These are phyloP conservation scores for Vulpes lagopus DNA, from an alignment of 2,113 vertebrate genomes.

Conservation along the genomic window DNA sequence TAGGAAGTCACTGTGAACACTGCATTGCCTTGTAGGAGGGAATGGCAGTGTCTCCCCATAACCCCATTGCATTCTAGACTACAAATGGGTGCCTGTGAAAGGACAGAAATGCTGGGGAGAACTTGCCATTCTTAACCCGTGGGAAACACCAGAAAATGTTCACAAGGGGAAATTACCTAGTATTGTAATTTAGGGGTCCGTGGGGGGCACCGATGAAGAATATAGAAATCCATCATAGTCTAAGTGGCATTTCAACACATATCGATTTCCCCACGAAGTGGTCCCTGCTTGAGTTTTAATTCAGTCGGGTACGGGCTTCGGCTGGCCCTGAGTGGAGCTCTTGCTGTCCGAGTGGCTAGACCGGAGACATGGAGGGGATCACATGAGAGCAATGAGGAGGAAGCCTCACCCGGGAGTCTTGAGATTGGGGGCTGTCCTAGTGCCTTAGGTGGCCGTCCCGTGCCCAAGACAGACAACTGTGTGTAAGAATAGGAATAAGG, in stretches of 20 bases:
- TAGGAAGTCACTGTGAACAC: background rate
- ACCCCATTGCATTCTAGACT: background rate
- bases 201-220: background rate
- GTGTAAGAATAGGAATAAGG: background rate
- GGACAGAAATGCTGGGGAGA: background rate
- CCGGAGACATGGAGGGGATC: background rate
- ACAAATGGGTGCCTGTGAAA: background rate
- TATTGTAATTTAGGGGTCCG: background rate
- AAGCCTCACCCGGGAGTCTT: background rate
- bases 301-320: background rate
- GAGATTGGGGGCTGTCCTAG: background rate
- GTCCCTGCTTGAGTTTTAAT: background rate
- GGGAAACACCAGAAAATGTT: background rate
- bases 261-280: background rate
- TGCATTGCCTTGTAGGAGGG: background rate
- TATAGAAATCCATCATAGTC: background rate
- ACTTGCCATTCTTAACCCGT: background rate
- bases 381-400: background rate
- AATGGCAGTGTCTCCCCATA: rapidly evolving
- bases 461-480: background rate
- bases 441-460: background rate
- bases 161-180: background rate
- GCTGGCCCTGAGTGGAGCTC: background rate
- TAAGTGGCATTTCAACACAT: background rate
- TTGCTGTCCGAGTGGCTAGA: background rate